These are phyloP conservation scores for Hoplostethus mediterraneus DNA, from an alignment of 2,797 vertebrate species.

Conservation along the genomic window DNA sequence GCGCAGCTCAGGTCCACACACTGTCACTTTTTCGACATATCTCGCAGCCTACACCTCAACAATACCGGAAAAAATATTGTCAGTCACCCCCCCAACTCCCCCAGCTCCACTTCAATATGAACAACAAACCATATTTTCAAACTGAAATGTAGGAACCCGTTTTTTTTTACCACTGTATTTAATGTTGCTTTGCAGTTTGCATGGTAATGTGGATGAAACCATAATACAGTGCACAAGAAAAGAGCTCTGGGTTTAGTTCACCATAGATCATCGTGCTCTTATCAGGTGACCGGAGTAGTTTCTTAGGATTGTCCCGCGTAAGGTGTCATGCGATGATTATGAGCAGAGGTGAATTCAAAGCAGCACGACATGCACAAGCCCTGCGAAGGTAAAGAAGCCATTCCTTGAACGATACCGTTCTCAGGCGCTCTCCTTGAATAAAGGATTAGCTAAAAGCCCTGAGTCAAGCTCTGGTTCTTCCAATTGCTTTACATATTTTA, in stretches of 20 bases:
- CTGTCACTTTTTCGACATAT: conserved; percentile 84
- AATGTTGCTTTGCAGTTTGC: conserved; percentile 24
- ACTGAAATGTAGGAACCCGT: conserved; percentile 43
- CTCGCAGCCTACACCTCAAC: conserved; percentile 75
- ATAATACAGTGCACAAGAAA: conserved; percentile 32
- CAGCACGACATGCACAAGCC: conserved; percentile 44
- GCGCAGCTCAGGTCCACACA: conserved; percentile 81
- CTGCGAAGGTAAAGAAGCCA: conserved; percentile 63
- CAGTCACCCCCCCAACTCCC: conserved; percentile 48
- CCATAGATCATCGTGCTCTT: conserved; percentile 38
- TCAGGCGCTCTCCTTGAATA: conserved; percentile 78
- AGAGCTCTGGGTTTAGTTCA: conserved; percentile 37
- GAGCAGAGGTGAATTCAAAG: conserved; percentile 54
- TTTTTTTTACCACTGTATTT: conserved; percentile 26
- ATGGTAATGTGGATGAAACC: conserved; percentile 21
- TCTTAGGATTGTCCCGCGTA: conserved; percentile 33
- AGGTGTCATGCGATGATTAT: conserved; percentile 48
- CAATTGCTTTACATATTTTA: conserved; percentile 82
- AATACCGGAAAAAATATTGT: conserved; percentile 76
- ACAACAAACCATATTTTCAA: conserved; percentile 68
- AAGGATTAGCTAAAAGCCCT: conserved; percentile 80
- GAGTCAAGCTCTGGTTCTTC: conserved; percentile 78
- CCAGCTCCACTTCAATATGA: conserved; percentile 49
- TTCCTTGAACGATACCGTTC: conserved; percentile 70
- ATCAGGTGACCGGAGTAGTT: conserved; percentile 62